These are phyloP conservation scores for Panthera leo DNA, from an alignment of 2,113 vertebrate species.

Conservation along the genomic window DNA sequence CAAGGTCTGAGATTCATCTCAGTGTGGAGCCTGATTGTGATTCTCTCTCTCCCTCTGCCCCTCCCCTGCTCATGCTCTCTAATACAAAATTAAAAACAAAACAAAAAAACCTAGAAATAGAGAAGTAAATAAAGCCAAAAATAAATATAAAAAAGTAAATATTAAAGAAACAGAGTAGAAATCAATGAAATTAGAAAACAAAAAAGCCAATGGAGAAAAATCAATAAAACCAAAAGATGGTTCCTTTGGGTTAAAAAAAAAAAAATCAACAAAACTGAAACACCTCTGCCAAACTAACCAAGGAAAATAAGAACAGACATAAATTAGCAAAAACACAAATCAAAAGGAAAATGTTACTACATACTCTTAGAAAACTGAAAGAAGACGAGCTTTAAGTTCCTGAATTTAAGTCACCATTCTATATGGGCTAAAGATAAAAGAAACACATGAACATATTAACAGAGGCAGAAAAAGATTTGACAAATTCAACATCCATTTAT, in stretches of 20 bases:
- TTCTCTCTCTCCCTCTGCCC: background rate
- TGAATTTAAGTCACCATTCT: background rate
- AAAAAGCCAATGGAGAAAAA: background rate
- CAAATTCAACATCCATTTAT: background rate
- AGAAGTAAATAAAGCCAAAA: background rate
- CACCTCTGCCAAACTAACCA: background rate
- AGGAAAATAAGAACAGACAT: background rate
- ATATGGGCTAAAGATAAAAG: background rate
- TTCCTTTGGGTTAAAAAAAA: background rate
- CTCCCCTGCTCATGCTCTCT: background rate
- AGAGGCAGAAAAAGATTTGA: background rate
- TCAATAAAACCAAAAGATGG: background rate
- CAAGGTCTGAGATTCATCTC: background rate
- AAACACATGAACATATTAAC: background rate
- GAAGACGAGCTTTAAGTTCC: background rate
- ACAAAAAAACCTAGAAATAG: too few species aligned
- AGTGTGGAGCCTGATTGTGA: background rate
- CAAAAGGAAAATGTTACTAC: background rate
- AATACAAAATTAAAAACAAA: background rate
- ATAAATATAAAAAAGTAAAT: background rate
- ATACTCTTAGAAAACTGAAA: background rate
- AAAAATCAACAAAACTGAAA: background rate
- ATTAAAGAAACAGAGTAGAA: background rate
- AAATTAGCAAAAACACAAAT: background rate
- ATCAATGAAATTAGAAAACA: background rate